Base-by-base conservation (phyloP, 1,140 invertebrate species). In the Agrilus planipennis region DNA sequence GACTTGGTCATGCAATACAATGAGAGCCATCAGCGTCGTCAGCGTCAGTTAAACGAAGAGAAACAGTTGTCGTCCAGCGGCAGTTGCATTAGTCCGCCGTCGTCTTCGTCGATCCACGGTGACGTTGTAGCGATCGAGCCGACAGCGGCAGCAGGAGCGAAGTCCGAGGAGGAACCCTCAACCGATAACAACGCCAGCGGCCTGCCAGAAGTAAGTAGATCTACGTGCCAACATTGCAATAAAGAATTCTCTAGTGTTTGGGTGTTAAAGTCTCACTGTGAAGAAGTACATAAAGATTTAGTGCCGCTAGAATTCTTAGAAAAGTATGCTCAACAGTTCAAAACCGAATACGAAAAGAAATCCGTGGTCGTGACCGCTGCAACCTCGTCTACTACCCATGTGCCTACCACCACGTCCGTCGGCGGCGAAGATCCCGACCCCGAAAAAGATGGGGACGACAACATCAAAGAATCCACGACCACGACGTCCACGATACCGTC, bases 1-100 rank as follows among this genome's bases (percentile, higher is more conserved):
- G 90, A 94, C 60, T 75, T 94, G 45, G 89, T 94, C 3, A 92
- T 93, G 87, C 90, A 94, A 63, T 93, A 91, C 61, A 92, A 92
- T 66, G 89, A 93, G 60, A 86, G 86, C 56, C 82, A 88, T 54
- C 84, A 88, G 57, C 72, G 78, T 54, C 58, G 73, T 23, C 69
- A 75, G 39, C 60, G 67, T 28, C 76, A 77, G 52, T 46, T 51
- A 41, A 60, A 65, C 56, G 64, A 65, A 42, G 34, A 36, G 17
- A 22, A 36, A 22, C 34, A 44, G 18, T 61, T 65, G 40, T 64
- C 65, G 41, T 64, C 64, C 27, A 52, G 54, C 44, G 47, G 45
- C 40, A 56, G 49, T 32, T 43, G 41, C 17, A 41, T 45, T 20
- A 42, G 46, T 6, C 36, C 42, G 36, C 64, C 15, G 61, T 58